phyloP scores from a whole-genome alignment of 2,888 invertebrate genomes.

The Macrophya annulata region DNA sequence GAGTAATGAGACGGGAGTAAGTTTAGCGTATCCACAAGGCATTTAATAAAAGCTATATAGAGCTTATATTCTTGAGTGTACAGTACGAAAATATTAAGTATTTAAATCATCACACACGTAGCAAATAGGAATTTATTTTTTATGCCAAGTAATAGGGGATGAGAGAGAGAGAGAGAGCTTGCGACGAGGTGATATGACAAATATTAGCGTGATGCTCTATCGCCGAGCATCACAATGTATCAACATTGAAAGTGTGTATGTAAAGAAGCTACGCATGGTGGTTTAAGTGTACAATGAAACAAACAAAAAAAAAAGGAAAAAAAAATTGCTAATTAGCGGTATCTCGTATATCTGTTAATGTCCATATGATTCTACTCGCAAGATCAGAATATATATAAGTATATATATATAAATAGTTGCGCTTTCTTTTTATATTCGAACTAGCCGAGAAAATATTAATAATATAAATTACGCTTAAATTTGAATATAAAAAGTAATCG shows the following conservation, averaged over 20 bases:
- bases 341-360: constrained; percentile 30
- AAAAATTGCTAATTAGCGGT: constrained; percentile 13
- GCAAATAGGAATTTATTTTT: constrained; percentile 78
- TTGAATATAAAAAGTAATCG: constrained; percentile 43
- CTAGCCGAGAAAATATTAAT: constrained; percentile 5
- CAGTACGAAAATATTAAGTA: constrained; percentile 63
- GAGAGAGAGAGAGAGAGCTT: constrained; percentile 56
- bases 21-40: constrained; percentile 68
- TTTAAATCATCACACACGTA: constrained; percentile 61
- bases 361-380: constrained; percentile 36
- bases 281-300: constrained; percentile 34
- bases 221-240: constrained; percentile 57
- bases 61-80: constrained; percentile 74
- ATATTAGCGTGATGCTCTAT: constrained; percentile 65
- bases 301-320: neutral
- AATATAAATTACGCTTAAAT: constrained; percentile 35
- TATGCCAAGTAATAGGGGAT: constrained; percentile 71
- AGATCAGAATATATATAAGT: neutral
- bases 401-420: neutral
- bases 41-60: constrained; percentile 69
- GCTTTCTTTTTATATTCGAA: constrained; percentile 52
- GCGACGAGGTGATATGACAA: constrained; percentile 69
- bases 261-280: constrained; percentile 20
- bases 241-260: constrained; percentile 57
- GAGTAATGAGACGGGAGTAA: constrained; percentile 23